These are phyloP conservation scores for Agonopterix arenella DNA, from an alignment of 2,888 invertebrate species.

Conservation along the genomic window DNA sequence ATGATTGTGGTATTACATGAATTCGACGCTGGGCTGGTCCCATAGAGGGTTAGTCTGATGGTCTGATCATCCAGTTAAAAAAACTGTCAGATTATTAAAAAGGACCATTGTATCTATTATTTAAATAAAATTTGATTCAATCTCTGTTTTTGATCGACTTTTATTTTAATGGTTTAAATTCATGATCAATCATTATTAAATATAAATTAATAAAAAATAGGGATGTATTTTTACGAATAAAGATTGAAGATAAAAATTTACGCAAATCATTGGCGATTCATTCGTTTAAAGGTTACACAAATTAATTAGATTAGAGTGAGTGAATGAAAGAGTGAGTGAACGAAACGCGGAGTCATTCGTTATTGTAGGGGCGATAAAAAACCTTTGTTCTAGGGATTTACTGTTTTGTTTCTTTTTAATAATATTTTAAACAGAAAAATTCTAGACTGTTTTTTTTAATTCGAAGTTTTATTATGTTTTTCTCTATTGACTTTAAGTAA, in stretches of 20 bases:
- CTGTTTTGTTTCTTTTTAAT: not conserved
- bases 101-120: too few relatives aligned
- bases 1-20: too few relatives aligned
- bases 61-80: too few relatives aligned
- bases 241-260: constrained; percentile 19
- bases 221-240: not conserved
- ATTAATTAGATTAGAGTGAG: constrained; percentile 43
- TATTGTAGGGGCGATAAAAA: not conserved
- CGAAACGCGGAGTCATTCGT: constrained; percentile 36
- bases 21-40: too few relatives aligned
- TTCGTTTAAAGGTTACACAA: constrained; percentile 34
- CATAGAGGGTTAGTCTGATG: too few relatives aligned
- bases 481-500: too few relatives aligned
- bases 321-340: constrained; percentile 30
- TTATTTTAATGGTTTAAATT: too few relatives aligned
- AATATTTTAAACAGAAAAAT: not conserved
- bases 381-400: not conserved
- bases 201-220: too few relatives aligned
- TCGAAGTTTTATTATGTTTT: not conserved
- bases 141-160: too few relatives aligned
- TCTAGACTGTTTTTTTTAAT: not conserved
- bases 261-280: constrained; percentile 43
- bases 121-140: too few relatives aligned
- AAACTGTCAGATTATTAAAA: too few relatives aligned
- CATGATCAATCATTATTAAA: too few relatives aligned